These are phyloP conservation scores for Tragopan temminckii DNA, from an alignment of 2,797 vertebrate genomes.

Conservation along the genomic window DNA sequence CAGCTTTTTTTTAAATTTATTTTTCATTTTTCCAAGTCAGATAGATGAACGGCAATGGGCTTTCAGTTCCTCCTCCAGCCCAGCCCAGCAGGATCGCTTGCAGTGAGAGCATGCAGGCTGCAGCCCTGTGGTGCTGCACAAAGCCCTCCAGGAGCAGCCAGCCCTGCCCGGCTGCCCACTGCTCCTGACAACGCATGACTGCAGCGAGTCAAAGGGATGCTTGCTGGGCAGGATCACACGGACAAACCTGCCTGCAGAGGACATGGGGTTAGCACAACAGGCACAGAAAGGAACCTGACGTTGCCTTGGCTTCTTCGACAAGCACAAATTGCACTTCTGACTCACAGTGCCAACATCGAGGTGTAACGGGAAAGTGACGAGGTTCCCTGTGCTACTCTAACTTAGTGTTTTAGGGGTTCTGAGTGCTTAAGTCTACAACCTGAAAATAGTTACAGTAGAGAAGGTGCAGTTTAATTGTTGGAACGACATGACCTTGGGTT, in stretches of 20 bases:
- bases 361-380: fast-evolving
- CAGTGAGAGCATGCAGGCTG: neutral
- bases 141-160: neutral
- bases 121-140: neutral
- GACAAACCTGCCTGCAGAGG: neutral
- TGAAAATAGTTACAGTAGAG: fast-evolving
- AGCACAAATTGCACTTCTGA: neutral
- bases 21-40: neutral
- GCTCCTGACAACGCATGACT: fast-evolving
- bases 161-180: neutral
- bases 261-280: neutral
- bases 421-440: neutral
- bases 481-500: fast-evolving
- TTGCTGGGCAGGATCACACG: neutral
- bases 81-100: neutral
- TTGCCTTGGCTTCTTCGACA: neutral
- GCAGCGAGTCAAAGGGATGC: neutral
- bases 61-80: neutral
- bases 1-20: neutral
- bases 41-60: neutral
- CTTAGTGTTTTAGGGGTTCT: fast-evolving
- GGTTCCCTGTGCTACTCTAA: fast-evolving
- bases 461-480: neutral
- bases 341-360: fast-evolving
- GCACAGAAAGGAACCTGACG: neutral